Evolutionary conservation across 2,888 invertebrate species (phyloP), one percentile per base, ranked within the genome.

Genomic region (Hirtodrosophila duncani): DNA sequence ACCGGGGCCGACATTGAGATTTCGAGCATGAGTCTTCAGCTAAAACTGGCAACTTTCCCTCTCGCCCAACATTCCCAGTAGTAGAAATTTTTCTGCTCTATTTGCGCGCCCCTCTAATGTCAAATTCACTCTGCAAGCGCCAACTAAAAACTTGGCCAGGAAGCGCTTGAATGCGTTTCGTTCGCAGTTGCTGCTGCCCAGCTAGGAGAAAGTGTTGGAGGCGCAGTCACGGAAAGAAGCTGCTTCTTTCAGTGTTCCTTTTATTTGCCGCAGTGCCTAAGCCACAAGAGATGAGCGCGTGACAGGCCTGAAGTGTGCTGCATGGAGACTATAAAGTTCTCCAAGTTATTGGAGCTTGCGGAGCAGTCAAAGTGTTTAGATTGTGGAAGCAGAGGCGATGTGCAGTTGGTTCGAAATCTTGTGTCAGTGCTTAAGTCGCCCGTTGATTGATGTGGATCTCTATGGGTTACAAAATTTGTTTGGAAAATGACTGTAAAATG

Each of bases 41-140:
- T 17, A 42, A 33, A 37, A 43, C 20, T 43, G 37, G 27, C 67
- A 74, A 71, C 78, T 78, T 78, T 71, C 70, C 39, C 43, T 39
- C 60, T 14, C 38, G 17, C 36, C 23, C 37, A 69, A 72, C 71
- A 77, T 72, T 72, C 78, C 50, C 78, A 66, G 34, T 29, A 13
- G 34, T 29, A 26, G 23, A 29, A 66, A 77, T 77, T 75, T 80
- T 75, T 75, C 66, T 72, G 75, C 75, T 75, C 75, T 75, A 80
- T 75, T 75, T 75, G 66, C 55, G 27, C 26, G 37, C 58, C 46
- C 77, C 60, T 65, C 75, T 48, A 63, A 58, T 79, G 80, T 77
- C 74, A 78, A 74, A 67, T 67, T 55, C 67, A 74, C 44, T n/a
- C n/a, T 78, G 58, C 70, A 56, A 65, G 74, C 72, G 56, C 41